Conservation (phyloP, 2,113 vertebrate genomes). For the Regulus satrapa region DNA sequence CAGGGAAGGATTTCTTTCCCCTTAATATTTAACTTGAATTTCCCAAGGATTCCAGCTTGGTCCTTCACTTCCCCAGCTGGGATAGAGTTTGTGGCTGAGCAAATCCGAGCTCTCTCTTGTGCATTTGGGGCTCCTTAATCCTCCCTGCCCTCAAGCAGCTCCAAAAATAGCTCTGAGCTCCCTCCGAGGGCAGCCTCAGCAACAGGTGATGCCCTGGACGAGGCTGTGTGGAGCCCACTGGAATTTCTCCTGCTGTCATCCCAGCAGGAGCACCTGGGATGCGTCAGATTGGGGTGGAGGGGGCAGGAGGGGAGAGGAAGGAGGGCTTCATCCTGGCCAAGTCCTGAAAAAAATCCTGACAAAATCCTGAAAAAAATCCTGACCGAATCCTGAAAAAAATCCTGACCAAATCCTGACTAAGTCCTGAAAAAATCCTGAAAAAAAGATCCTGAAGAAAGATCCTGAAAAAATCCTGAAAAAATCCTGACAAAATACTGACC, state of each 20-base stretch:
- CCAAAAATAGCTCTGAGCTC: not conserved
- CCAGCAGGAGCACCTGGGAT: not conserved
- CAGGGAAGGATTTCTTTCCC: not conserved
- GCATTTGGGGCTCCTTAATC: not conserved
- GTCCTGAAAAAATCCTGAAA: not conserved
- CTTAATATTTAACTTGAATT: not conserved
- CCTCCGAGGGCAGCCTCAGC: accelerated
- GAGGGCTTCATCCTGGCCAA: not conserved
- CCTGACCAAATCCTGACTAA: not conserved
- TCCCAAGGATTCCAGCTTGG: not conserved
- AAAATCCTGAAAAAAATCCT: not conserved
- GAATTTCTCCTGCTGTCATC: accelerated
- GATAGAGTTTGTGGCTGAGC: not conserved
- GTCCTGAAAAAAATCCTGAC: not conserved
- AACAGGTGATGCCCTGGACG: not conserved
- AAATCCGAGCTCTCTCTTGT: not conserved
- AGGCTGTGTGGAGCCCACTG: accelerated
- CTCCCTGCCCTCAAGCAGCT: not conserved
- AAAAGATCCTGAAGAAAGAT: not conserved
- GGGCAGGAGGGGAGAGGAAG: accelerated
- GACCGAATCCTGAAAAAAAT: not conserved
- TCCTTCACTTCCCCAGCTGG: not conserved
- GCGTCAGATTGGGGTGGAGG: not conserved
- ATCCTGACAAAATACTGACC: not conserved
- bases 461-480: accelerated